These are phyloP conservation scores for Arion vulgaris DNA, from an alignment of 1,140 invertebrate species.

Conservation along the genomic window DNA sequence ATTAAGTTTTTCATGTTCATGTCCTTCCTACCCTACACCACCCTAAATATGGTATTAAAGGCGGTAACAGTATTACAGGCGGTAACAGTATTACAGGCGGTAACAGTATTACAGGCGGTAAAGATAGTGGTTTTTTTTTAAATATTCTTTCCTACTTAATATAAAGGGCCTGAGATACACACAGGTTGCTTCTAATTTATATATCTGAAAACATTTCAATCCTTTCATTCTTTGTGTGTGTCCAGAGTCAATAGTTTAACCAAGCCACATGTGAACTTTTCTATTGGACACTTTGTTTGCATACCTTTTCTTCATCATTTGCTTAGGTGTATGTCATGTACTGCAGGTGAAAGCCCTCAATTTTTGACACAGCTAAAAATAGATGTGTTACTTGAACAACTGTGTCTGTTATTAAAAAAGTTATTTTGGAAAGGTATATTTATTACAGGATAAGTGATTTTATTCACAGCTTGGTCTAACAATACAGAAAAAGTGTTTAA, in stretches of 20 bases:
- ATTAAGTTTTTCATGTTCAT: too few relatives aligned
- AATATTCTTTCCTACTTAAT: too few relatives aligned
- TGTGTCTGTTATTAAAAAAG: not conserved
- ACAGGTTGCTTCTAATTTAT: too few relatives aligned
- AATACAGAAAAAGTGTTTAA: too few relatives aligned
- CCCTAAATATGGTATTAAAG: too few relatives aligned
- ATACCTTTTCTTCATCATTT: conserved; percentile 6
- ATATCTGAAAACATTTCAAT: not conserved
- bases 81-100: too few relatives aligned
- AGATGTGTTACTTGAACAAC: not conserved
- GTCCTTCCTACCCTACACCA: too few relatives aligned
- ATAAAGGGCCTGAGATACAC: too few relatives aligned
- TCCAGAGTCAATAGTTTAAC: not conserved
- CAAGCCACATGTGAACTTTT: not conserved
- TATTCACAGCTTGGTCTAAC: not conserved
- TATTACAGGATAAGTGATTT: not conserved
- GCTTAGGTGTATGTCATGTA: not conserved
- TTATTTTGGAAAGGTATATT: not conserved
- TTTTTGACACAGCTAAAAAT: not conserved
- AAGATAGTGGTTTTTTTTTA: too few relatives aligned
- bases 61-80: too few relatives aligned
- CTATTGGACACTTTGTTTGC: not conserved
- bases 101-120: too few relatives aligned
- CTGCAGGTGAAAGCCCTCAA: not conserved
- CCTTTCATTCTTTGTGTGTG: not conserved